These are phyloP conservation scores for Actinernus sp. DNA, from an alignment of 92 coral and sea anemone genomes.

Conservation along the genomic window DNA sequence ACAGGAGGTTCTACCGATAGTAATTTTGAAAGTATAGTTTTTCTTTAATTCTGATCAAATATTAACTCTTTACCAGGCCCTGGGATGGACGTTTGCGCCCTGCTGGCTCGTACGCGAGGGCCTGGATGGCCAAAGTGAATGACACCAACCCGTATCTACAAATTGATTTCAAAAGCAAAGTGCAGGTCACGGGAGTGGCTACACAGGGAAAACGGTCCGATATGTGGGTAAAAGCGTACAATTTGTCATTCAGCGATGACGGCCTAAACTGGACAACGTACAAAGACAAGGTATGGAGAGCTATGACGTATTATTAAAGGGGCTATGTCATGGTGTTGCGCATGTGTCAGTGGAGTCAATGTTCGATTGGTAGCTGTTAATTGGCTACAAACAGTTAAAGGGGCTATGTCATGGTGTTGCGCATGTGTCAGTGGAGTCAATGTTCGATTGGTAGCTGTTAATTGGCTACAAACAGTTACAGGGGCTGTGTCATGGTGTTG, in stretches of 20 bases:
- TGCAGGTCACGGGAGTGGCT: constrained; percentile 19
- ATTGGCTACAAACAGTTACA: no score
- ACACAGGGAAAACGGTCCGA: constrained; percentile 14
- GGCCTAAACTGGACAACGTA: not conserved
- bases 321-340: no score
- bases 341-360: no score
- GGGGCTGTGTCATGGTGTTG: no score
- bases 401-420: no score
- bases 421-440: no score
- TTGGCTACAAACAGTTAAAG: no score
- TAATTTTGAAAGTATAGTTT: no score
- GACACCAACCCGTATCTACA: constrained; percentile 14
- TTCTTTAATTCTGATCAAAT: no score
- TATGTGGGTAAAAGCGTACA: not conserved
- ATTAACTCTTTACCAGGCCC: not conserved
- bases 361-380: no score
- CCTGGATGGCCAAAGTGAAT: not conserved
- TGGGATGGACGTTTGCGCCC: constrained; percentile 8
- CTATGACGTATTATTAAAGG: not conserved
- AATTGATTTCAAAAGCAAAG: constrained; percentile 17
- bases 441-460: no score
- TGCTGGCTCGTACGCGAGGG: not conserved
- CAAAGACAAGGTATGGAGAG: not conserved
- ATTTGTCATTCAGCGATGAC: not conserved
- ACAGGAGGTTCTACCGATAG: no score